A percentile compares a stretch with the other conserved stretches of the same genome.
phyloP scores from a whole-genome alignment of 2,797 vertebrate genomes.

The Cyprinella venusta region DNA sequence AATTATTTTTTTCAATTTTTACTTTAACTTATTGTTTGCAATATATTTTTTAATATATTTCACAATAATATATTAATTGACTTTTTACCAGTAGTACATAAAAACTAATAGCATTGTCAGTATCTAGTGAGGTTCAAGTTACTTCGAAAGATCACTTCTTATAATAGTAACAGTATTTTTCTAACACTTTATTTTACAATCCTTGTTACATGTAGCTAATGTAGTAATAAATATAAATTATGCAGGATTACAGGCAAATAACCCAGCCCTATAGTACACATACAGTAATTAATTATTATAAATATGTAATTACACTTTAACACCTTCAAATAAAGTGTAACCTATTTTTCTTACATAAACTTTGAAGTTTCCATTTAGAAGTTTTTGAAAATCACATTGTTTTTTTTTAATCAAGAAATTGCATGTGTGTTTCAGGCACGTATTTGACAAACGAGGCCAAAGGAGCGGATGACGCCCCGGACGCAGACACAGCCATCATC shows the following conservation, averaged over 20 bases:
- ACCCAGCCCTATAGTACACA: neutral
- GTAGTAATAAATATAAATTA: too few species aligned
- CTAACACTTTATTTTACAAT: neutral
- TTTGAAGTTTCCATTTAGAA: neutral
- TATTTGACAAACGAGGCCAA: slow-evolving; percentile 99
- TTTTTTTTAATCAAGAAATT: neutral
- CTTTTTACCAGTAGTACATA: neutral
- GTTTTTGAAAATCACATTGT: neutral
- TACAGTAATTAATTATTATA: neutral
- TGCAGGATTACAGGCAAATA: neutral
- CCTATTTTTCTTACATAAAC: neutral
- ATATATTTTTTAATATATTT: neutral
- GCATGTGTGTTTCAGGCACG: slow-evolving; percentile 81
- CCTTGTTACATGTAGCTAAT: neutral
- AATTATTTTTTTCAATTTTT: neutral
- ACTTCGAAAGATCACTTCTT: neutral
- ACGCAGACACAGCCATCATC: slow-evolving; percentile 98
- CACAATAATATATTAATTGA: too few species aligned
- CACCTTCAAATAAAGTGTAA: neutral
- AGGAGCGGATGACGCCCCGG: slow-evolving; percentile 96
- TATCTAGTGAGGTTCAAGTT: neutral
- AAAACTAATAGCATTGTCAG: neutral
- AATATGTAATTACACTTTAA: neutral
- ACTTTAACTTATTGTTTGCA: neutral
- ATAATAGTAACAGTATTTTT: neutral